Evolutionary conservation across 2,113 vertebrate species (phyloP), one percentile per base, ranked within the genome.

Genomic region (Turdus rufiventris): DNA sequence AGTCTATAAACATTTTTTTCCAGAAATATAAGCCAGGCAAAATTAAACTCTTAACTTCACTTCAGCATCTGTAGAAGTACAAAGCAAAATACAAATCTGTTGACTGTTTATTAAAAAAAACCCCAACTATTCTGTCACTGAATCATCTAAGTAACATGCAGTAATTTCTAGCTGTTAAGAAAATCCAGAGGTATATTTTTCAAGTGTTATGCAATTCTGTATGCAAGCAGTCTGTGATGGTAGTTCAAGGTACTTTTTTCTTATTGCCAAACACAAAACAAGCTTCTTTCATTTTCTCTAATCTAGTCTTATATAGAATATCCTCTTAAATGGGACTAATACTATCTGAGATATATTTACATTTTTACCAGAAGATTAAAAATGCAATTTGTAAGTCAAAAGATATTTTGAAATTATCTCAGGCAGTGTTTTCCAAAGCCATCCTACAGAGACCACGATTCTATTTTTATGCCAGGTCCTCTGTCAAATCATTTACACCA

Each of bases 331-430:
- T 6, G 14, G 20, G 38, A 90, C 82, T 83, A 92, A 89, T 71
- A 79, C 70, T 91, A 67, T 73, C 62, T 85, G 38, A 96, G 78
- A 73, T 5, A 68, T 25, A 88, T 92, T 96, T 94, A 72, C 71
- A 62, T 92, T 75, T 94, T 67, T 67, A 58, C 20, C 43, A 6
- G 20, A 88, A 94, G 71, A 84, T 79, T 89, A 92, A 95, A 67
- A 67, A 71, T 38, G 12, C 1, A 20, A 82, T 57, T 56, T 73
- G 6, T 71, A 74, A 87, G 26, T 48, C n/a, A 36, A 65, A 75
- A 74, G 5, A 34, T 74, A 56, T 72, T 72, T 85, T 76, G 0
- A 68, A 89, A 90, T 95, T 51, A 63, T 79, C 71, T 70, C 47
- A 66, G 62, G 28, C 20, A 38, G 5, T 42, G 38, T 74, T 90